phyloP scores from a whole-genome alignment of 2,797 vertebrate genomes.

The Periparus ater region DNA sequence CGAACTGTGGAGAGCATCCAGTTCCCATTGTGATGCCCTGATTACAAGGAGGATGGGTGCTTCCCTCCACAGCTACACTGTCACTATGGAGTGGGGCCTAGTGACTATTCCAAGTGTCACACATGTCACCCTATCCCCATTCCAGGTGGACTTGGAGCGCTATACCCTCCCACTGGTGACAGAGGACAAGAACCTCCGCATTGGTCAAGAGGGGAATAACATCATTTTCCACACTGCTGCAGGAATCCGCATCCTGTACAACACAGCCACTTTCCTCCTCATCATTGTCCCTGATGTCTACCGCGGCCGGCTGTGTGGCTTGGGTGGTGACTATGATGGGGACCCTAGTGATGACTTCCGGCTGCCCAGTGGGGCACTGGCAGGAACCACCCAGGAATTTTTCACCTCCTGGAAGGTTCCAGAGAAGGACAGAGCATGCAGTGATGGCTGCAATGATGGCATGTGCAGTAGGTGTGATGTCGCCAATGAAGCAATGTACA shows the following conservation, averaged over 20 bases:
- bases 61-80: not conserved
- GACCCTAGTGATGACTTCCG: conserved; percentile 73
- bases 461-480: conserved; percentile 49
- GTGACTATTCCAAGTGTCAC: not conserved
- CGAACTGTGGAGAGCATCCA: conserved; percentile 62
- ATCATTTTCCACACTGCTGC: conserved; percentile 72
- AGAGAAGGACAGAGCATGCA: conserved; percentile 36
- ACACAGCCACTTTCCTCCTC: conserved; percentile 75
- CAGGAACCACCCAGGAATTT: conserved; percentile 59
- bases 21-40: not conserved
- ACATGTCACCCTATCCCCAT: accelerated
- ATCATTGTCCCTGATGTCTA: conserved; percentile 76
- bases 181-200: conserved; percentile 54
- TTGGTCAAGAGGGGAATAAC: conserved; percentile 78
- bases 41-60: not conserved
- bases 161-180: conserved; percentile 76
- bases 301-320: conserved; percentile 74
- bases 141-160: conserved; percentile 77
- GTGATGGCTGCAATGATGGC: conserved; percentile 50
- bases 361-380: conserved; percentile 51
- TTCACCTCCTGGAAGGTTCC: conserved; percentile 75
- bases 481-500: not conserved
- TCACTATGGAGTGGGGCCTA: conserved; percentile 57
- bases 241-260: conserved; percentile 80
- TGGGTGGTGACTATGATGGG: conserved; percentile 83